phyloP scores from a whole-genome alignment of 2,797 vertebrate genomes.

The Manis javanica region DNA sequence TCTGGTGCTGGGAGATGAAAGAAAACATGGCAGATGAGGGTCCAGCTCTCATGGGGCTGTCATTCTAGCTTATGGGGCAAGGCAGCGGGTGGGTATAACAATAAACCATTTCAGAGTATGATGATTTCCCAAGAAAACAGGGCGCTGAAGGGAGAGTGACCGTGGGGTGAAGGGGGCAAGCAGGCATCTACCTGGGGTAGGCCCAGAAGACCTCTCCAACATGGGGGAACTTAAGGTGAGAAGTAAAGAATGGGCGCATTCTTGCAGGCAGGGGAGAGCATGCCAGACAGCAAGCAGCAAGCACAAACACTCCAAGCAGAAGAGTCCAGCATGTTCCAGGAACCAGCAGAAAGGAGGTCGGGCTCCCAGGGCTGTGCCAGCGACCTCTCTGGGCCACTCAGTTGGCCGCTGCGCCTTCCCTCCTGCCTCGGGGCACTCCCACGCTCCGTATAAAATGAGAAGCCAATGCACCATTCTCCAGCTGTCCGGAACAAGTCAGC shows the following conservation, averaged over 20 bases:
- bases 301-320: neutral
- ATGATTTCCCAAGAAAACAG: neutral
- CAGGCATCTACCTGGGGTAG: accelerated
- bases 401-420: accelerated
- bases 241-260: accelerated
- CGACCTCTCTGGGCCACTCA: neutral
- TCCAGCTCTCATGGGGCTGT: accelerated
- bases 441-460: neutral
- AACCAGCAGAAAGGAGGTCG: neutral
- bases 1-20: neutral
- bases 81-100: accelerated
- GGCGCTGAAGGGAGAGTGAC: accelerated
- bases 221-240: neutral
- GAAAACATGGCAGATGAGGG: accelerated
- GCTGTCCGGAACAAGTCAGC: neutral
- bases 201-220: neutral
- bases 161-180: too few relatives aligned
- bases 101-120: neutral
- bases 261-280: neutral
- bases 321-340: neutral
- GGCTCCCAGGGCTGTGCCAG: neutral
- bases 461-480: neutral
- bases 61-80: accelerated
- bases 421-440: neutral
- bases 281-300: neutral